Conservation (phyloP, 2,888 invertebrate genomes). For the Oligia latruncula region DNA sequence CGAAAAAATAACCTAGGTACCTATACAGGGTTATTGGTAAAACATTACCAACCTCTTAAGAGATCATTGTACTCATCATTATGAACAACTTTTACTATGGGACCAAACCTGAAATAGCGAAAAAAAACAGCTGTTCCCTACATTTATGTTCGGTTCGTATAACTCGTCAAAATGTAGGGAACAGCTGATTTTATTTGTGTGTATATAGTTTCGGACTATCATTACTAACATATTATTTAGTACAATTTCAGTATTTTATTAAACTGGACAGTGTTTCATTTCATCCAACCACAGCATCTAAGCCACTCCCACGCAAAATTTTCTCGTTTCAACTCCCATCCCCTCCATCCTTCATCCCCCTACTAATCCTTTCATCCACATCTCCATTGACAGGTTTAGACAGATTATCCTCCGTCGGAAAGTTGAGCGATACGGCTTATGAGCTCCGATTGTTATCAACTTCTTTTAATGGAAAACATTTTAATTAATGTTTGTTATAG, state of each 20-base stretch:
- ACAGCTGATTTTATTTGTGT: no score
- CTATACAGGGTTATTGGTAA: no score
- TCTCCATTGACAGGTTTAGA: slow-evolving; percentile 64
- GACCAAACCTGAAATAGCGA: no score
- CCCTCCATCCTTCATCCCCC: slow-evolving; percentile 11
- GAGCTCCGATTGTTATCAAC: slow-evolving; percentile 42
- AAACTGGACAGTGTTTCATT: background rate
- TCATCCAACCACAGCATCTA: background rate
- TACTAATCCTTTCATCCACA: slow-evolving; percentile 52
- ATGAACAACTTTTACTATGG: no score
- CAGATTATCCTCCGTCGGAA: slow-evolving; percentile 56
- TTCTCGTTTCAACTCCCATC: slow-evolving; percentile 44
- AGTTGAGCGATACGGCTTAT: slow-evolving; percentile 47
- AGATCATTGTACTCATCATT: no score
- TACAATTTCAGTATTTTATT: background rate
- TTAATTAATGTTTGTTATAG: slow-evolving; percentile 44
- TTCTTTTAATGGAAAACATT: slow-evolving; percentile 49
- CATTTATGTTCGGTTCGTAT: no score
- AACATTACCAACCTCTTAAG: no score
- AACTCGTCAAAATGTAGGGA: no score
- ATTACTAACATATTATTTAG: background rate
- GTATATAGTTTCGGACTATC: background rate
- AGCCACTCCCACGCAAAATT: slow-evolving; percentile 38
- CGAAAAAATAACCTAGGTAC: background rate
- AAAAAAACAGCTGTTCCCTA: no score